Base-by-base conservation (phyloP, 2,888 invertebrate genomes). In the Amphipyra berbera region DNA sequence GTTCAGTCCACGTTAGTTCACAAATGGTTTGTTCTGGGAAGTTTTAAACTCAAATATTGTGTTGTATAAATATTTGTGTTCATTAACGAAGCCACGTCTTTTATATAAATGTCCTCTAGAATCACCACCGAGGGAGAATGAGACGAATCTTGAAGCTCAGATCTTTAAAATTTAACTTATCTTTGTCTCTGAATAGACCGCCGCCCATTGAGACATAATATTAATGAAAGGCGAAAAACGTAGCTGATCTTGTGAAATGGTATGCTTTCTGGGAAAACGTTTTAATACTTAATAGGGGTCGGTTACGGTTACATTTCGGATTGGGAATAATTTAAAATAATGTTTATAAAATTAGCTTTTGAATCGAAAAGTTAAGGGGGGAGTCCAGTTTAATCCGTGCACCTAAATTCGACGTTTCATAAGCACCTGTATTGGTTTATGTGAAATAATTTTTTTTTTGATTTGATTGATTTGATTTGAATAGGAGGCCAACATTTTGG, bases 1-100 rank as follows among this genome's bases (percentile, higher is more conserved):
- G 15, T n/a, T 45, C n/a, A 13, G 33, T 27, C 35, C 42, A 41
- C 30, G 21, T 40, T 73, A 33, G 40, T 56, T 61, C 41, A 40
- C 55, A 65, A 59, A 60, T 53, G 35, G 41, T 42, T 58, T 30
- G 40, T 56, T 47, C 52, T 40, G 41, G 15, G 44, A 69, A 73
- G 46, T 74, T 61, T 21, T 21, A 2, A 49, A 61, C 58, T 74
- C 58, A 45, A 73, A 75, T 57, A 62, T 62, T 66, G 61, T 57
- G 50, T 50, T 47, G 14, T 14, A 35, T 30, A 41, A 69, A 70
- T 56, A 66, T 71, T 73, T 71, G 37, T n/a, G 48, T 71, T 63
- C 30, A 49, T 56, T 56, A 73, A 59, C 53, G 47, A 71, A 61
- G 58, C 46, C 13, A 48, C 27, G 40, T 53, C 44, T 62, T 60